Evolutionary conservation across 2,888 invertebrate species (phyloP).

Genomic region (Agrotis ipsilon): DNA sequence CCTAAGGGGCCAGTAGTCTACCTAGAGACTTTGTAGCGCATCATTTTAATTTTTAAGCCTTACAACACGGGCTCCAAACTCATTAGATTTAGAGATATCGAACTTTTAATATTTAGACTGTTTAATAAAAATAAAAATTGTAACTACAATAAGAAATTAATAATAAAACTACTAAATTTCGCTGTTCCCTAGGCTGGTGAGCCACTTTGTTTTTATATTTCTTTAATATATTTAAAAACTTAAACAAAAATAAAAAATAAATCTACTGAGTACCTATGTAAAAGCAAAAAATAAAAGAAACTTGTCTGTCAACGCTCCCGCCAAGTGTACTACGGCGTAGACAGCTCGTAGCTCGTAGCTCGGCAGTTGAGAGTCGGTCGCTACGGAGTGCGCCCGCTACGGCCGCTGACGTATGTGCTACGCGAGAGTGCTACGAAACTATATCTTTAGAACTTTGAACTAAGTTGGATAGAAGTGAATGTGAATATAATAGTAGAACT

Average conservation of each 20-base stretch:
- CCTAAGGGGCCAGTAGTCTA: no score
- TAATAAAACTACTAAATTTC: no score
- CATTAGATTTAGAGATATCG: no score
- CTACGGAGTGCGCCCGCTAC: conserved; percentile 79
- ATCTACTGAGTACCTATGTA: not conserved
- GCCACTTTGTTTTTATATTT: no score
- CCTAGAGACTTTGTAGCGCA: no score
- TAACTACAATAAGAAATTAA: not conserved
- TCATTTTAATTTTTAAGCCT: no score
- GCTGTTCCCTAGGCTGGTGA: no score
- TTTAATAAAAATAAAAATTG: not conserved
- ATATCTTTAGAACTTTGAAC: conserved; percentile 58
- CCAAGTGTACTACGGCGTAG: conserved; percentile 75
- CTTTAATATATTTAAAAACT: no score
- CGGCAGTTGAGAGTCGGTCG: conserved; percentile 81
- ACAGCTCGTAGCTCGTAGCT: conserved; percentile 77
- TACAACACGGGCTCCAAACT: no score
- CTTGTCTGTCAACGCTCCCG: conserved; percentile 46
- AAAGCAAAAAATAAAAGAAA: conserved; percentile 18
- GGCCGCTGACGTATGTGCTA: conserved; percentile 65
- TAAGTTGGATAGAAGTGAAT: conserved; percentile 50
- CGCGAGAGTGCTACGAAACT: conserved; percentile 66
- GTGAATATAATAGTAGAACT: conserved; percentile 41
- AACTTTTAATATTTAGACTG: no score
- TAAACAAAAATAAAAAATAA: no score